These are phyloP conservation scores for Anticlea derivata DNA, from an alignment of 2,888 invertebrate species.

Conservation along the genomic window DNA sequence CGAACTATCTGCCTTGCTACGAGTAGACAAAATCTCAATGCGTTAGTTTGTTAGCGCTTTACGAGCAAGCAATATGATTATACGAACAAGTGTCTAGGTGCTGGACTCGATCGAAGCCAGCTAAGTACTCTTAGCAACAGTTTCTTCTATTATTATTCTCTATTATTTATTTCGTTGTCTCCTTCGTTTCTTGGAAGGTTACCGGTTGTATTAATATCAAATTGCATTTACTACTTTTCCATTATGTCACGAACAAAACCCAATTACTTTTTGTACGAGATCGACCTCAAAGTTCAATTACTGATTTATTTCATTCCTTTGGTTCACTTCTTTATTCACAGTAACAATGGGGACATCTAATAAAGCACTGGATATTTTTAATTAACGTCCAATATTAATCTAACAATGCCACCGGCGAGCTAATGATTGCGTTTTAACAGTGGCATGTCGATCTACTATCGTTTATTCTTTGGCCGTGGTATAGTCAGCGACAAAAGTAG, in stretches of 20 bases:
- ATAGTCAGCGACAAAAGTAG: conserved; percentile 7
- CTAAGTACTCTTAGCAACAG: no score
- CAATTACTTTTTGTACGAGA: conserved; percentile 2
- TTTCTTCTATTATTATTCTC: not conserved
- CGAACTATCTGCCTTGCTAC: no score
- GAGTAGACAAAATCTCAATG: no score
- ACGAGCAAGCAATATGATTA: no score
- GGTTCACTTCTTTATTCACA: conserved; percentile 13
- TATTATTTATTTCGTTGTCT: not conserved
- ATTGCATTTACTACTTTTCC: not conserved
- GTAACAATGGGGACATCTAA: conserved; percentile 35
- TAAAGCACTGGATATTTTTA: conserved; percentile 39
- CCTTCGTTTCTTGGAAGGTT: no score
- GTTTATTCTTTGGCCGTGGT: conserved; percentile 15
- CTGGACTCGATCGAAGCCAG: no score
- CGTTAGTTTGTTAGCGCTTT: no score
- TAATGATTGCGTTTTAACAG: conserved; percentile 38
- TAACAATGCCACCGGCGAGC: conserved; percentile 35
- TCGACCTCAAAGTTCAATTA: conserved; percentile 12
- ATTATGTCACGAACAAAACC: conserved; percentile 3
- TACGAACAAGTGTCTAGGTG: no score
- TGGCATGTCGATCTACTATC: conserved; percentile 16
- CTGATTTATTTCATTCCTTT: conserved; percentile 17
- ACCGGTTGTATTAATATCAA: no score
- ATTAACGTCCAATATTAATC: conserved; percentile 38